Percentiles rank a stretch among this genome's conserved stretches.
phyloP scores from a whole-genome alignment of 2,797 vertebrate species.

The Poeciliopsis turneri region DNA sequence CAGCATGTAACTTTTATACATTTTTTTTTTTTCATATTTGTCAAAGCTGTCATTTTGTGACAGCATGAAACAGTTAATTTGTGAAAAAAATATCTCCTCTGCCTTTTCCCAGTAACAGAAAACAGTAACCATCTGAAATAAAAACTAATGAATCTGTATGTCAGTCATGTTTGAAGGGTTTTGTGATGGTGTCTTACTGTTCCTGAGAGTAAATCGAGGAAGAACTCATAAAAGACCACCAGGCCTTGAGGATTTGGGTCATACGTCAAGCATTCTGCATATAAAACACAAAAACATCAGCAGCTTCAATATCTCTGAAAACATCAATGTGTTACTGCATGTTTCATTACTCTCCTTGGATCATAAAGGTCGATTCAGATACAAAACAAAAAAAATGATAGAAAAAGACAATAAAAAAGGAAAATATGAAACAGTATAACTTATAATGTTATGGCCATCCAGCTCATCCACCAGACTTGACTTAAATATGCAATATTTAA shows the following conservation, averaged over 20 bases:
- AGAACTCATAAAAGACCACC: slow-evolving; percentile 77
- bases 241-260: slow-evolving; percentile 72
- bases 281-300: slow-evolving; percentile 50
- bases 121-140: neutral
- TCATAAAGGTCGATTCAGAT: neutral
- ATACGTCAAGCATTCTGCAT: slow-evolving; percentile 64
- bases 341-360: slow-evolving; percentile 13
- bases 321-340: neutral
- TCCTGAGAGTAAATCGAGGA: slow-evolving; percentile 87
- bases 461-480: neutral
- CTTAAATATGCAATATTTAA: too few species aligned
- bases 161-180: neutral
- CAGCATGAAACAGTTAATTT: too few species aligned
- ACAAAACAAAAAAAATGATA: neutral
- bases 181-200: slow-evolving; percentile 73
- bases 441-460: neutral
- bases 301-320: slow-evolving; percentile 7
- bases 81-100: too few species aligned
- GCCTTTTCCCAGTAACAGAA: neutral
- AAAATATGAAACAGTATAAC: neutral
- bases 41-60: too few species aligned
- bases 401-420: neutral
- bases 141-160: neutral
- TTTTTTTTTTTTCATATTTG: too few species aligned
- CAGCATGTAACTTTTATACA: too few species aligned